Evolutionary conservation across 2,797 vertebrate species (phyloP).

Genomic region (Rachycentron canadum): DNA sequence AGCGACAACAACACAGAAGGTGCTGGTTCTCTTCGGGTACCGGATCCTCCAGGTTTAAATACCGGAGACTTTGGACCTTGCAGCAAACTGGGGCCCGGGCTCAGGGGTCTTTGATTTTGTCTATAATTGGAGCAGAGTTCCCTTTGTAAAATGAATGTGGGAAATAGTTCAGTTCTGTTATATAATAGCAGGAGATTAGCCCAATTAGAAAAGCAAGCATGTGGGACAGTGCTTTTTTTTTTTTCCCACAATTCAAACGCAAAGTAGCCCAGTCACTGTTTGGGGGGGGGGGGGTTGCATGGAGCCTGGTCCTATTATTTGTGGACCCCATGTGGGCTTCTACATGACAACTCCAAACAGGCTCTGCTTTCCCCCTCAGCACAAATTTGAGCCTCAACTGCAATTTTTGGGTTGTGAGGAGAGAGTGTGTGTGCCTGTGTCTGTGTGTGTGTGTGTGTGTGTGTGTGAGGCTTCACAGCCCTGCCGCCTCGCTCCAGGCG

Average conservation of each 20-base stretch:
- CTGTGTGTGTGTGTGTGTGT: neutral
- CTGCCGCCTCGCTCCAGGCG: conserved; percentile 53
- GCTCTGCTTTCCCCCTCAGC: conserved; percentile 11
- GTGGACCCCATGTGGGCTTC: neutral
- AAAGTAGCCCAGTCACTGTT: neutral
- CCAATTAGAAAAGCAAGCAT: conserved; percentile 18
- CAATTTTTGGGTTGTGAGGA: conserved; percentile 1
- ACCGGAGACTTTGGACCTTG: neutral
- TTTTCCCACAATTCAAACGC: neutral
- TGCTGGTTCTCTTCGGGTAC: neutral
- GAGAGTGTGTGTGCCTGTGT: conserved; percentile 3
- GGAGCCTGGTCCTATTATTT: neutral
- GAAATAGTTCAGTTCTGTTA: neutral
- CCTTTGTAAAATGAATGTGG: neutral
- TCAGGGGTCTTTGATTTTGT: neutral
- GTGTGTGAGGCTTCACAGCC: conserved; percentile 43
- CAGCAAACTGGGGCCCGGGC: neutral
- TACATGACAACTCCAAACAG: conserved; percentile 20
- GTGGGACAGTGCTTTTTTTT: neutral
- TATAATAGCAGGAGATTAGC: conserved; percentile 37
- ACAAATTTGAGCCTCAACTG: conserved; percentile 17
- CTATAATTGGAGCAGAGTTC: neutral
- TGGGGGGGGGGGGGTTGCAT: too few relatives aligned
- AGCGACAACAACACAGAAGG: neutral
- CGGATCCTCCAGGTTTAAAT: neutral